Evolutionary conservation across 2,888 invertebrate species (phyloP).

Genomic region (Athrips mouffetella): DNA sequence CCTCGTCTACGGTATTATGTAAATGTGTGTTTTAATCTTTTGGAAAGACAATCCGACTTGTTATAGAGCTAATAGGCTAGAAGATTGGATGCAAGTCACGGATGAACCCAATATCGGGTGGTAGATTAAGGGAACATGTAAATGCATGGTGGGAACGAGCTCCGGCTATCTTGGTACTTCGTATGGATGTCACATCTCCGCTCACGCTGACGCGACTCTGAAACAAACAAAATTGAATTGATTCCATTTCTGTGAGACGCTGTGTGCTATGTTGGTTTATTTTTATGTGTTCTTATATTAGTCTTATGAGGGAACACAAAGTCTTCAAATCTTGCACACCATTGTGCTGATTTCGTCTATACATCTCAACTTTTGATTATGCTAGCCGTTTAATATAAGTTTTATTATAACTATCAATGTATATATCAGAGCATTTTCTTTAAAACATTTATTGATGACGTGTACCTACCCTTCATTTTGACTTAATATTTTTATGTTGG

Average conservation of each 20-base stretch:
- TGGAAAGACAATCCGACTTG: constrained; percentile 36
- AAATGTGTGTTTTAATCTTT: constrained; percentile 56
- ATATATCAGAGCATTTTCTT: neutral
- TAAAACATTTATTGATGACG: neutral
- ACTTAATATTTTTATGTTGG: too few species aligned
- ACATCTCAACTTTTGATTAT: neutral
- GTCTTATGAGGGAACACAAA: constrained; percentile 5
- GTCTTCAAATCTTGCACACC: neutral
- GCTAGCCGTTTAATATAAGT: neutral
- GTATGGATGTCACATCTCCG: constrained; percentile 31
- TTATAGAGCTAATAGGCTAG: constrained; percentile 42
- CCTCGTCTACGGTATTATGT: constrained; percentile 58
- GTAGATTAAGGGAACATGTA: constrained; percentile 66
- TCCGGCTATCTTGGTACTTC: constrained; percentile 14
- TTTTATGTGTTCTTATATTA: constrained; percentile 30
- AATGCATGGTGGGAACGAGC: constrained; percentile 41
- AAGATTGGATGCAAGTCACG: constrained; percentile 64
- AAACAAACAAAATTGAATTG: constrained; percentile 48
- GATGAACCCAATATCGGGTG: constrained; percentile 53
- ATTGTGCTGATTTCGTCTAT: neutral
- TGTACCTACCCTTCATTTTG: too few species aligned
- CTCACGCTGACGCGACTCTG: constrained; percentile 34
- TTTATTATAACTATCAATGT: neutral
- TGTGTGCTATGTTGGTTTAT: constrained; percentile 31
- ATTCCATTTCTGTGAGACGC: constrained; percentile 41